Base-by-base conservation (phyloP, 1,140 invertebrate genomes). In the Papilio polytes region DNA sequence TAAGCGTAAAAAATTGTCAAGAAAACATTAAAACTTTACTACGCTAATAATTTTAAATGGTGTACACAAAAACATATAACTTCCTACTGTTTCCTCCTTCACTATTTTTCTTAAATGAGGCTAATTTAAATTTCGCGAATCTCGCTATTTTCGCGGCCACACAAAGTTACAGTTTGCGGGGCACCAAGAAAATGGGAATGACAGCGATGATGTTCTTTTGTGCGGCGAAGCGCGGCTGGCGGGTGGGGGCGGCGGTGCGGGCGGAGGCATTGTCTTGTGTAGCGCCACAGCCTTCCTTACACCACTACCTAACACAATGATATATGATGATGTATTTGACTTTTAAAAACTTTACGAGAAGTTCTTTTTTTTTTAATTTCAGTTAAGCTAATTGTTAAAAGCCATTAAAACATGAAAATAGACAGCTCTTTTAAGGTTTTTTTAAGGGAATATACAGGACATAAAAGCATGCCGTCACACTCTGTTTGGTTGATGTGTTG, bases 141-240 rank as follows among this genome's bases (percentile, higher is more conserved):
- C 12, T 8, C 86, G 85, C 86, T 63, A n/a, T 2, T 85, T 82
- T 80, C 63, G 20, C 77, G 78, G 81, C 87, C 85, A 41, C 70
- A 83, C 82, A 81, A 79, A 82, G 85, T 82, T 84, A 44, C 72
- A 86, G 87, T 83, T 80, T 82, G 87, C 83, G 81, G 79, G 84
- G 86, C 86, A 87, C 78, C 78, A 53, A 82, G 84, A 85, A 90
- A 91, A 91, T 91, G 88, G 84, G 82, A 91, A 90, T 89, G 88
- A 89, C 89, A 86, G 82, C 88, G 79, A 89, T 88, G 85, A 83
- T 84, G 84, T 87, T 87, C 86, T 89, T 91, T 90, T 87, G 87
- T 87, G 63, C 12, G 59, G 59, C 53, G 44, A 51, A 51, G 53
- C 51, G 84, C 76, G 66, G 46, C 81, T 82, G 81, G 82, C 82